phyloP scores from a whole-genome alignment of 2,113 vertebrate species.

The Burhinus bistriatus region DNA sequence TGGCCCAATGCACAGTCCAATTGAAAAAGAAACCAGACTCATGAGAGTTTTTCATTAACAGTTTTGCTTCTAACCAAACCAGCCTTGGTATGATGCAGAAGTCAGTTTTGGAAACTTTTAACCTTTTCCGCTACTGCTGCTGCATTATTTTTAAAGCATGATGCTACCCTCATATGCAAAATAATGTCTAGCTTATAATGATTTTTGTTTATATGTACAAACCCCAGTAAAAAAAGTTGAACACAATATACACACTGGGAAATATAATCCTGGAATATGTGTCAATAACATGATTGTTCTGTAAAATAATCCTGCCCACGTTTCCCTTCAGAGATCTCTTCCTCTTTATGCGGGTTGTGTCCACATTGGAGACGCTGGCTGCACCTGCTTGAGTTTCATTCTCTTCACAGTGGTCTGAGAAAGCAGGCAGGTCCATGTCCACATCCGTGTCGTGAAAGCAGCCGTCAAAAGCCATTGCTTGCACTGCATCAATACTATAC shows the following conservation, averaged over 20 bases:
- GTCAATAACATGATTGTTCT: conserved; percentile 90
- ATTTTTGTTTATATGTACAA: conserved; percentile 79
- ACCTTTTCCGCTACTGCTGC: not conserved
- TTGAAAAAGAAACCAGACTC: not conserved
- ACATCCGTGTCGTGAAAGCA: conserved; percentile 80
- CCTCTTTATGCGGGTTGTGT: conserved; percentile 69
- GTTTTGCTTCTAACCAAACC: not conserved
- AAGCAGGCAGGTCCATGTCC: conserved; percentile 71
- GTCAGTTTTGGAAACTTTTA: not conserved
- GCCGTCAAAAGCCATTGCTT: conserved; percentile 88
- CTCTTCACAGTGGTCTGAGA: conserved; percentile 65
- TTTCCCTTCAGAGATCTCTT: conserved; percentile 79
- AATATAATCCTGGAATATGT: conserved; percentile 90
- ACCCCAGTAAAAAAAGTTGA: conserved; percentile 93
- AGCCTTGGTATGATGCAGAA: not conserved
- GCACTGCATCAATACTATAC: conserved; percentile 76
- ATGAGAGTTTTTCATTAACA: not conserved
- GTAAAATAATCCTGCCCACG: conserved; percentile 81
- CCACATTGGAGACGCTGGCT: conserved; percentile 28
- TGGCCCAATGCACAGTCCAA: not conserved
- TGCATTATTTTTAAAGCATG: not conserved
- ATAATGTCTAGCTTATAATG: not conserved
- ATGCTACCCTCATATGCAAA: not conserved
- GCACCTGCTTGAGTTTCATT: conserved; percentile 43
- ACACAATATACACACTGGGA: conserved; percentile 87